phyloP scores from a whole-genome alignment of 64 coral and sea anemone genomes.

The Actinia equina region DNA sequence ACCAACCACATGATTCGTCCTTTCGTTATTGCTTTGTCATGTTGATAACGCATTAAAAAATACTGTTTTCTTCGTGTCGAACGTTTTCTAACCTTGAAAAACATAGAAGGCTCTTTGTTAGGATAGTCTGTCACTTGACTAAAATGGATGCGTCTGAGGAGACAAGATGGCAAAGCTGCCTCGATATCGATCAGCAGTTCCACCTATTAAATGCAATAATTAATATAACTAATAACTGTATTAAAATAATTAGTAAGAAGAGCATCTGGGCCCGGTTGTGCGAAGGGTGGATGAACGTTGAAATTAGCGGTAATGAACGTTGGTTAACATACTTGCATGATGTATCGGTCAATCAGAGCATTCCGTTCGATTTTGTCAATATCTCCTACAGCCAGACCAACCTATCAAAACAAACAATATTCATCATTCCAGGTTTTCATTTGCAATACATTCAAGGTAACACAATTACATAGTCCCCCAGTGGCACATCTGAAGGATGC shows the following conservation, averaged over 20 bases:
- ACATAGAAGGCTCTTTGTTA: background rate
- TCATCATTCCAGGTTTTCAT: too few relatives aligned
- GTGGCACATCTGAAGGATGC: too few relatives aligned
- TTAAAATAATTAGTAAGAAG: too few relatives aligned
- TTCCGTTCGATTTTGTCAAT: constrained; percentile 64
- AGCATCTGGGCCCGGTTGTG: too few relatives aligned
- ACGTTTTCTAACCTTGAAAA: background rate
- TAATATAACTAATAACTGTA: too few relatives aligned
- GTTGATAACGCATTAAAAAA: too few relatives aligned
- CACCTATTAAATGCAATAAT: background rate
- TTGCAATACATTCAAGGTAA: background rate
- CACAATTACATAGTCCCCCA: too few relatives aligned
- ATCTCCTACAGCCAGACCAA: constrained; percentile 66
- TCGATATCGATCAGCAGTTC: constrained; percentile 16
- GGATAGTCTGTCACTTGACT: constrained; percentile 19
- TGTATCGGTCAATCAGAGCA: constrained; percentile 60
- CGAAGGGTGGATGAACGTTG: too few relatives aligned
- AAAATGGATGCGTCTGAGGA: constrained; percentile 4
- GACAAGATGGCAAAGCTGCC: background rate
- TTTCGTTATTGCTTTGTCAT: too few relatives aligned
- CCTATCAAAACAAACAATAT: constrained; percentile 22
- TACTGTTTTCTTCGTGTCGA: too few relatives aligned
- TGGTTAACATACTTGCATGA: constrained; percentile 36
- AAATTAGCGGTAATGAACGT: too few relatives aligned
- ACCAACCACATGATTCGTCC: too few relatives aligned